phyloP scores from a whole-genome alignment of 2,113 vertebrate species.

The Holacanthus passer region DNA sequence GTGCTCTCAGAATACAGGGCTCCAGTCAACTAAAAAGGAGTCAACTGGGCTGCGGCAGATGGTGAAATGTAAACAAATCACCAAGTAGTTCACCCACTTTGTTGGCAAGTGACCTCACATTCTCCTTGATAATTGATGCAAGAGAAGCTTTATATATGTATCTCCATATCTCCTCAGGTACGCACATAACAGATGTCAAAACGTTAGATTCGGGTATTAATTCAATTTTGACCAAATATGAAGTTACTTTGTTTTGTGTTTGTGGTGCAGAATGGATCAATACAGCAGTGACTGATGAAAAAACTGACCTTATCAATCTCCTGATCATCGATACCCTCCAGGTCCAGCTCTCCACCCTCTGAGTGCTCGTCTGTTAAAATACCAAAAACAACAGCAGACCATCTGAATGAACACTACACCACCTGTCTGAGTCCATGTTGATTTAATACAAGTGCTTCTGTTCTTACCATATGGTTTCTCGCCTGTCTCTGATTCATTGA shows the following conservation, averaged over 20 bases:
- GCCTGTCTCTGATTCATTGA: slow-evolving; percentile 84
- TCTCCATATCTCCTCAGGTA: too few relatives aligned
- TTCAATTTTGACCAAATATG: background rate
- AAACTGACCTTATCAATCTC: slow-evolving; percentile 94
- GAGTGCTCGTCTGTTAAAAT: slow-evolving; percentile 80
- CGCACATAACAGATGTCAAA: background rate
- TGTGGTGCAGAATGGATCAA: background rate
- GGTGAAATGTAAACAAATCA: too few relatives aligned
- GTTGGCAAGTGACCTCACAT: too few relatives aligned
- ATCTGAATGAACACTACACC: background rate
- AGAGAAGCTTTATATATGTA: too few relatives aligned
- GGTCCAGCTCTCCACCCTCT: slow-evolving; percentile 91
- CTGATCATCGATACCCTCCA: slow-evolving; percentile 94
- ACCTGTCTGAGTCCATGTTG: background rate
- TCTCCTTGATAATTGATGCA: too few relatives aligned
- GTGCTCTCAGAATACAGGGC: too few relatives aligned
- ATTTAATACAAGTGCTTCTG: background rate
- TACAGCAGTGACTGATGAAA: background rate
- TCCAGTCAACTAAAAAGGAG: too few relatives aligned
- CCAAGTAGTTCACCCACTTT: too few relatives aligned
- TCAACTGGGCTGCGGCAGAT: too few relatives aligned
- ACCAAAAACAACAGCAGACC: slow-evolving; percentile 23
- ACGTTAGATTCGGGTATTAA: background rate
- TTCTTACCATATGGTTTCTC: slow-evolving; percentile 84
- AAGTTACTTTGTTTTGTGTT: background rate